Evolutionary conservation across 2,888 invertebrate genomes (phyloP).

Genomic region (Ennomos fuscantarius): DNA sequence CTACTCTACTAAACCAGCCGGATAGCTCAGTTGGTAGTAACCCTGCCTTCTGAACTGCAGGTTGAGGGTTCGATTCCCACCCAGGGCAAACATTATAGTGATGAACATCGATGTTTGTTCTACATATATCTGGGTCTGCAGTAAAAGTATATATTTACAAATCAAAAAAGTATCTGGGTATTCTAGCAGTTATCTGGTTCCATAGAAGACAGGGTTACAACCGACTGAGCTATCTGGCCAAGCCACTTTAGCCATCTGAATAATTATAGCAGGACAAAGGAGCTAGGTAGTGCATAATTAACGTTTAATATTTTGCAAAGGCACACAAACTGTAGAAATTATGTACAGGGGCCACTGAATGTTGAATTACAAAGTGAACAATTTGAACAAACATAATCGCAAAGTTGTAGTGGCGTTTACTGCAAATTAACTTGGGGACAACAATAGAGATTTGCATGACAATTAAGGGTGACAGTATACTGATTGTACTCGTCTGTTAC

Average conservation of each 20-base stretch:
- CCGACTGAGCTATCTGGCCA: no score
- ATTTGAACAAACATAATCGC: slow-evolving; percentile 49
- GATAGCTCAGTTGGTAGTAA: no score
- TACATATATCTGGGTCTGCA: no score
- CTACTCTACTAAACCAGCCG: no score
- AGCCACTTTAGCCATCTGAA: slow-evolving; percentile 10
- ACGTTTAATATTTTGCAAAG: slow-evolving; percentile 17
- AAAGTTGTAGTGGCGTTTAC: slow-evolving; percentile 52
- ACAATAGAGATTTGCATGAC: slow-evolving; percentile 66
- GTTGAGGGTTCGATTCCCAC: no score
- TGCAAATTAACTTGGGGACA: slow-evolving; percentile 61
- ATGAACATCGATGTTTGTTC: no score
- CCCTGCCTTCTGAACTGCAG: no score
- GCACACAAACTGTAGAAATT: slow-evolving; percentile 5
- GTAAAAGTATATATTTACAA: no score
- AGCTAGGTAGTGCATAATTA: slow-evolving; percentile 17
- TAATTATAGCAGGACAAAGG: slow-evolving; percentile 16
- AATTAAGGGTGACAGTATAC: slow-evolving; percentile 57
- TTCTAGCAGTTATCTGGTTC: no score
- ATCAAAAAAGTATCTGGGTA: no score
- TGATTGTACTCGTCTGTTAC: slow-evolving; percentile 52
- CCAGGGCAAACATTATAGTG: no score
- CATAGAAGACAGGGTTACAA: no score
- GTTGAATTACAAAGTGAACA: slow-evolving; percentile 49
- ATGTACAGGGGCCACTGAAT: slow-evolving; percentile 9